These are phyloP conservation scores for Tursiops truncatus DNA, from an alignment of 2,113 vertebrate species.

Conservation along the genomic window DNA sequence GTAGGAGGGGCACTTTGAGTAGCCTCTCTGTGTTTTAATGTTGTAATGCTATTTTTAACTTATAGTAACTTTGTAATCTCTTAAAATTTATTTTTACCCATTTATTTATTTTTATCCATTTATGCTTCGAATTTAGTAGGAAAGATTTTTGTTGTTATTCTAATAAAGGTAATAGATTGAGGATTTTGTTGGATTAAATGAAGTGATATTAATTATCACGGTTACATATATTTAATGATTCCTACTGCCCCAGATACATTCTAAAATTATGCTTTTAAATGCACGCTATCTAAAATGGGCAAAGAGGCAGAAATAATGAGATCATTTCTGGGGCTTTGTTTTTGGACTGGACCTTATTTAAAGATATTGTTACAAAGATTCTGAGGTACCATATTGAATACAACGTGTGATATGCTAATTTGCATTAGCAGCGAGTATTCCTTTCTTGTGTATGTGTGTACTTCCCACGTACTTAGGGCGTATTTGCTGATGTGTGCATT, in stretches of 20 bases:
- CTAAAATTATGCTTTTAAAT: constrained; percentile 55
- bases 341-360: constrained; percentile 33
- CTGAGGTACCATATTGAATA: neutral
- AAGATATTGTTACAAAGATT: neutral
- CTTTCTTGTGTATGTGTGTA: neutral
- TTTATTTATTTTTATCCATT: neutral
- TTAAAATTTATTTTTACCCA: constrained; percentile 31
- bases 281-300: constrained; percentile 45
- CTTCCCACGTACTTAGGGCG: neutral
- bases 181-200: constrained; percentile 43
- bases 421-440: neutral
- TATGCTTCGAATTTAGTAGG: constrained; percentile 40
- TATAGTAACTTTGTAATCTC: neutral
- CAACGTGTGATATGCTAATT: neutral
- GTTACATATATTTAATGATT: constrained; percentile 22
- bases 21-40: neutral
- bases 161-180: constrained; percentile 24
- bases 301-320: constrained; percentile 55
- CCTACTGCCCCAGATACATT: neutral
- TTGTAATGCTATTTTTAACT: neutral
- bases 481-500: neutral
- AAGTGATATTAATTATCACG: constrained; percentile 27
- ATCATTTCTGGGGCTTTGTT: constrained; percentile 49
- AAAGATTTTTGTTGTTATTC: neutral
- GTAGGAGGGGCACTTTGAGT: neutral